Percentiles rank a stretch among this genome's conserved stretches.
phyloP scores from a whole-genome alignment of 2,888 invertebrate genomes.

The Agonopterix arenella region DNA sequence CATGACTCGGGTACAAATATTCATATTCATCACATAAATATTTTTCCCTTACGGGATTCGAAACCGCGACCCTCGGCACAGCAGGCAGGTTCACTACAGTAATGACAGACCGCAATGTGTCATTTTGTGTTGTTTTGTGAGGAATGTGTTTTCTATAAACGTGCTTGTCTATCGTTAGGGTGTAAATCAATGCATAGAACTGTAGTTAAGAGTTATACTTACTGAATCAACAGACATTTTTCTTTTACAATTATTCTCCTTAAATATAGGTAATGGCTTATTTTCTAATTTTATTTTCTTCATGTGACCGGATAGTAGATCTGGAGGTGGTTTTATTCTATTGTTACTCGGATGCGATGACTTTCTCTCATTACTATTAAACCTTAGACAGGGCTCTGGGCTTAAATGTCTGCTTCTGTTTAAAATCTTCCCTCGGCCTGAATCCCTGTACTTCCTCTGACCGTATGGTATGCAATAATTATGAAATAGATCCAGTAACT shows the following conservation, averaged over 20 bases:
- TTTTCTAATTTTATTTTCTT: slow-evolving; percentile 59
- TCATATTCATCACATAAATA: no score
- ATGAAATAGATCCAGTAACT: slow-evolving; percentile 59
- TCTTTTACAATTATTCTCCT: slow-evolving; percentile 39
- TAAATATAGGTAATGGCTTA: slow-evolving; percentile 11
- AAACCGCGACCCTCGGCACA: no score
- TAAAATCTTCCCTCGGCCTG: slow-evolving; percentile 53
- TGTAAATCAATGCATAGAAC: background rate
- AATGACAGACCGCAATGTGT: no score
- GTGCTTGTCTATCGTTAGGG: no score
- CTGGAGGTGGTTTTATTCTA: slow-evolving; percentile 53
- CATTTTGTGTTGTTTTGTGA: no score
- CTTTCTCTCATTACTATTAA: slow-evolving; percentile 26
- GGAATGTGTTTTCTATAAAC: no score
- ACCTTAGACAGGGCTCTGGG: slow-evolving; percentile 31
- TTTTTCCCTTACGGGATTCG: no score
- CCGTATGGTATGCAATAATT: slow-evolving; percentile 64
- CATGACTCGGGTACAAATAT: no score
- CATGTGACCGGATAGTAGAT: slow-evolving; percentile 49
- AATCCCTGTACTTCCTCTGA: slow-evolving; percentile 60
- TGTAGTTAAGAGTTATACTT: slow-evolving; percentile 21
- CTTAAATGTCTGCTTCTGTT: slow-evolving; percentile 48
- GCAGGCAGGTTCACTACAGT: no score
- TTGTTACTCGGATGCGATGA: slow-evolving; percentile 24
- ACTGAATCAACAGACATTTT: slow-evolving; percentile 51